phyloP scores from a whole-genome alignment of 2,113 vertebrate genomes.

The Indicator indicator region DNA sequence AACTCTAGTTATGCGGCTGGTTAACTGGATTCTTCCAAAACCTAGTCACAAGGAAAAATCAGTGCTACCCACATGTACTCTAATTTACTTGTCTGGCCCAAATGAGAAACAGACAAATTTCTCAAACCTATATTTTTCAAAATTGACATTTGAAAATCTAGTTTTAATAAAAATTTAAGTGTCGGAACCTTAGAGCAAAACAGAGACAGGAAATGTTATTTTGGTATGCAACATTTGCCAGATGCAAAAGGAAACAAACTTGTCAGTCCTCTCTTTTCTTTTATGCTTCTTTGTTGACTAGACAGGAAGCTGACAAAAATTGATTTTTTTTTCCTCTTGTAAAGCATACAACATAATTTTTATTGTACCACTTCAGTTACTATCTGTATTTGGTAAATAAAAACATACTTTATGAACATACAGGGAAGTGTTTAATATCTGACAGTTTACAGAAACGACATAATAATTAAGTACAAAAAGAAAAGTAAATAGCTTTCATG shows the following conservation, averaged over 20 bases:
- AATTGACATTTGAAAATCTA: slow-evolving; percentile 48
- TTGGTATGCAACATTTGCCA: slow-evolving; percentile 45
- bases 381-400: slow-evolving; percentile 28
- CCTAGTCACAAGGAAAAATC: not conserved
- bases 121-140: not conserved
- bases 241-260: slow-evolving; percentile 58
- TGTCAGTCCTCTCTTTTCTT: slow-evolving; percentile 56
- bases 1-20: not conserved
- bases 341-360: slow-evolving; percentile 15
- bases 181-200: slow-evolving; percentile 14
- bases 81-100: slow-evolving; percentile 8
- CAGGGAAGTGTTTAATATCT: not conserved
- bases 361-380: not conserved
- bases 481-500: slow-evolving; percentile 14
- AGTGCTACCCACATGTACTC: not conserved
- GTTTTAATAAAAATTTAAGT: slow-evolving; percentile 20
- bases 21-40: not conserved
- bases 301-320: slow-evolving; percentile 70
- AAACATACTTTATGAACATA: slow-evolving; percentile 17
- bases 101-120: slow-evolving; percentile 51
- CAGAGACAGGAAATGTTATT: slow-evolving; percentile 62
- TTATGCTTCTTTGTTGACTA: slow-evolving; percentile 66
- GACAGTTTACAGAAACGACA: slow-evolving; percentile 32
- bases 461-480: slow-evolving; percentile 40
- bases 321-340: slow-evolving; percentile 17